A percentile compares a stretch with the other conserved stretches of the same genome.
These are phyloP conservation scores for Phenganax stokvisi DNA, from an alignment of 92 coral and sea anemone genomes.

Conservation along the genomic window DNA sequence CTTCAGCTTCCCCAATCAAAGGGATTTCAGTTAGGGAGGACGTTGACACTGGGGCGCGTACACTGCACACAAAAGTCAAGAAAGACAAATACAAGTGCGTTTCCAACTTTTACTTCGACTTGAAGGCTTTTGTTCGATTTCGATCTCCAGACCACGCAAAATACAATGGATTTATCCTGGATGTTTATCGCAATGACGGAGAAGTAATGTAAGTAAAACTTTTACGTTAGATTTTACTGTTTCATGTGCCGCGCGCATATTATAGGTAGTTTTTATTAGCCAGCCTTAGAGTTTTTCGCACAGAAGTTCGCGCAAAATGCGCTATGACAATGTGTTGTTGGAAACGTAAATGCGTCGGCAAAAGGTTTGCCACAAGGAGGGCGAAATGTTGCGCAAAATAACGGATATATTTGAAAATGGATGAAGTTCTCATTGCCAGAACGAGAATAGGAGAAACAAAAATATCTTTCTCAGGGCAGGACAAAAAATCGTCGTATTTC, in stretches of 20 bases:
- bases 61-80: background rate
- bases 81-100: background rate
- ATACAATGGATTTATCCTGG: slow-evolving; percentile 3
- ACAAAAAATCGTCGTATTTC: too few relatives aligned
- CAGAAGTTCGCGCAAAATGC: too few relatives aligned
- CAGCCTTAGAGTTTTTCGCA: too few relatives aligned
- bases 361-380: too few relatives aligned
- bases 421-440: too few relatives aligned
- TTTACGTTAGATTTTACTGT: background rate
- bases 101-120: slow-evolving; percentile 10
- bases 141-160: background rate
- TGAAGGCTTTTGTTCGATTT: slow-evolving; percentile 7
- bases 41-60: background rate
- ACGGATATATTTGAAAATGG: too few relatives aligned
- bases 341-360: too few relatives aligned
- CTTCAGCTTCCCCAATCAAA: background rate
- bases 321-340: too few relatives aligned
- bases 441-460: too few relatives aligned
- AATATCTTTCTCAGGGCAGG: too few relatives aligned
- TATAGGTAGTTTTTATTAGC: background rate
- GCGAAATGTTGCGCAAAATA: too few relatives aligned
- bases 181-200: slow-evolving; percentile 7
- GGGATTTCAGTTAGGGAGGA: slow-evolving; percentile 1
- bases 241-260: background rate
- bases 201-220: slow-evolving; percentile 2